Base-by-base conservation (phyloP, 2,888 invertebrate genomes). In the Smittia aterrima region DNA sequence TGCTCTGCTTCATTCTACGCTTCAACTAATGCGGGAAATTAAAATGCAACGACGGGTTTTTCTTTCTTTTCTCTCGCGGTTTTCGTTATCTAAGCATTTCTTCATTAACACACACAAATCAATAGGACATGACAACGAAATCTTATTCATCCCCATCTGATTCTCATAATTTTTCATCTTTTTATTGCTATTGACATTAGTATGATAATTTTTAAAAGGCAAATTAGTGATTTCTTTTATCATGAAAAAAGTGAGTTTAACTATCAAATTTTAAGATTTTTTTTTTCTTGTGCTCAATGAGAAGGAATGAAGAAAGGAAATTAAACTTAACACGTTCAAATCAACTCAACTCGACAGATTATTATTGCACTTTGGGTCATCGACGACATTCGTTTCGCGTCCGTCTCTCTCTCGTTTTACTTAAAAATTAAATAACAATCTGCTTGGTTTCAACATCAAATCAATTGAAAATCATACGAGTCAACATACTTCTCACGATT, bases 351-450 rank as follows among this genome's bases (percentile, higher is more conserved):
- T 58, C n/a, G 18, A 58, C n/a, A 58, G 58, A 9, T 58, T 58
- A 13, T 16, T 7, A 58, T 18, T 58, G 13, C n/a, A 58, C 58
- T 32, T 32, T 32, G 32, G 32, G 32, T 9, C 58, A 58, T n/a
- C n/a, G n/a, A n/a, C n/a, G 58, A 58, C 22, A 58, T 22, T 18
- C 2, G 18, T 11, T 47, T n/a, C 9, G 38, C 4, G n/a, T 13
- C 20, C 22, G 27, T 25, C 27, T 25, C 22, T n/a, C n/a, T 64
- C 1, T 64, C 6, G 25, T 64, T 58, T 58, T 58, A 22, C 64
- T 64, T 64, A 64, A 25, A 64, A 64, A 64, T 64, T 64, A 64
- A 64, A 64, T 64, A 64, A 64, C 64, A 64, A 64, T 64, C 20
- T 9, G 7, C 18, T 58, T 22, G 58, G 9, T 16, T 47, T 47